phyloP scores from a whole-genome alignment of 2,113 vertebrate genomes.

The Antennarius striatus region DNA sequence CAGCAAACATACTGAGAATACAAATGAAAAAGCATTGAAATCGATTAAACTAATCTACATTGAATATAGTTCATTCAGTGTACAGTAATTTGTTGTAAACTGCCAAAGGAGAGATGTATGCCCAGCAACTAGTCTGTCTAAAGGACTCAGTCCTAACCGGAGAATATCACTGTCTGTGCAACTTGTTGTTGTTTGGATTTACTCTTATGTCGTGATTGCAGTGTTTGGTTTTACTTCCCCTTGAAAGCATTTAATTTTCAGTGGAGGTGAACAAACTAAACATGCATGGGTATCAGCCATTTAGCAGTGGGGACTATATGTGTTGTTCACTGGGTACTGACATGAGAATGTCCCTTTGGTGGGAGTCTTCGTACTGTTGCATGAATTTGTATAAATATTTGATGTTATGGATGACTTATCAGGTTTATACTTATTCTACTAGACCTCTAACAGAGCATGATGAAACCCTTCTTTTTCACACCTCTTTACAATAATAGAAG shows the following conservation, averaged over 20 bases:
- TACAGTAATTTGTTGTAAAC: constrained; percentile 38
- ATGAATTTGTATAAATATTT: constrained; percentile 49
- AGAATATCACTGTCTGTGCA: constrained; percentile 22
- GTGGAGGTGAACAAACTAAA: constrained; percentile 40
- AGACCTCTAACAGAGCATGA: constrained; percentile 15
- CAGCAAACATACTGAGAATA: too few species aligned
- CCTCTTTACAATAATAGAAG: neutral
- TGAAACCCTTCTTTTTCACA: neutral
- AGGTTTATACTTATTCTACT: constrained; percentile 36
- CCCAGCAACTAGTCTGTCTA: constrained; percentile 7
- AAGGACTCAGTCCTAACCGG: neutral
- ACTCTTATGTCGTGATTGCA: constrained; percentile 31
- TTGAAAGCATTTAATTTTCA: constrained; percentile 30
- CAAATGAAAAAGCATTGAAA: neutral
- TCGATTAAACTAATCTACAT: constrained; percentile 45
- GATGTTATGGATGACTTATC: constrained; percentile 45
- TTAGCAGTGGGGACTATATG: neutral
- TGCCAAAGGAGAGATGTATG: constrained; percentile 24
- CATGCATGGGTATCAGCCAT: neutral
- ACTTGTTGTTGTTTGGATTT: constrained; percentile 41
- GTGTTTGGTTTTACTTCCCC: constrained; percentile 28
- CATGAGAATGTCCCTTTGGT: constrained; percentile 26
- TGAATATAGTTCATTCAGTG: constrained; percentile 63
- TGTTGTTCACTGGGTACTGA: constrained; percentile 29
- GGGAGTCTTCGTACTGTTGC: constrained; percentile 21